Base-by-base conservation (phyloP, 1,140 invertebrate species). In the Ceratina australensis region DNA sequence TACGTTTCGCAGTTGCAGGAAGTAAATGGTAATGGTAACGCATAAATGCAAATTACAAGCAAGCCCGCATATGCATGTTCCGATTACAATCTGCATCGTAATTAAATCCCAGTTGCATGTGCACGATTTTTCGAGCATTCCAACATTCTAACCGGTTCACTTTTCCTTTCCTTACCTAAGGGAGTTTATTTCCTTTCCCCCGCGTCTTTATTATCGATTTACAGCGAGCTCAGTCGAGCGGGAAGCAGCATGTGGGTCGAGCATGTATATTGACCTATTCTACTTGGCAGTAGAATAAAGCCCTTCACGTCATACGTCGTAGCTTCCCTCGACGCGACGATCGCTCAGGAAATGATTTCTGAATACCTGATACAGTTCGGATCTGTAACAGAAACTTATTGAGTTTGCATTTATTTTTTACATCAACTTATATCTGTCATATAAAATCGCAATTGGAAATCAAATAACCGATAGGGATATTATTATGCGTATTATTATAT, bases 101-200 rank as follows among this genome's bases (percentile, higher is more conserved):
- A 76, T 76, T 76, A 76, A 76, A 59, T 50, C 42, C 56, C 73
- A 76, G 15, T 56, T 47, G 42, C 50, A 50, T 24, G 72, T 56
- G 64, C 47, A 60, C 65, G 52, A 76, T 68, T 76, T 76, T 76
- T 76, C 73, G 73, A 68, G 10, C 54, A 68, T 76, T 76, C 65
- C 33, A 0, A 42, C 33, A 42, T 42, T 42, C 33, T 47, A 76
- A 76, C 73, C 73, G 73, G 73, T 76, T 76, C 24, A n/a, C n/a
- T 76, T 69, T 76, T 69, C 65, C 65, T 68, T 60, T 20, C 20
- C 10, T 69, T 16, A 16, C 10, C 22, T 15, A 24, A 63, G 13
- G 24, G 33, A 49, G 7, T 24, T 16, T 47, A 22, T 47, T 49
- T 66, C 22, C 64, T 66, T 66, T 50, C 16, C 16, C 4, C n/a